Base-by-base conservation (phyloP, 1,140 invertebrate species). In the Saxidomus purpurata region DNA sequence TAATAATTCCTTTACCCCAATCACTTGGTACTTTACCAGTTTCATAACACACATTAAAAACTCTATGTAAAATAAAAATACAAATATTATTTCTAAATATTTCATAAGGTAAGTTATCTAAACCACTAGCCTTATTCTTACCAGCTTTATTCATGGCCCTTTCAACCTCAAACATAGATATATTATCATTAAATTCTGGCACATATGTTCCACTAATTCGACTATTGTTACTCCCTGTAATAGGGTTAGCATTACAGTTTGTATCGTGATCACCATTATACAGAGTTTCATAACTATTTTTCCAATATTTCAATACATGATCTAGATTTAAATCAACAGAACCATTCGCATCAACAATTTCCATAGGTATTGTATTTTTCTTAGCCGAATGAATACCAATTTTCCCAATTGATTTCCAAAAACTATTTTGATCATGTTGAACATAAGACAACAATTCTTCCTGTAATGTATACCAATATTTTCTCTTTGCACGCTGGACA, bases 1-100 rank as follows among this genome's bases (percentile, higher is more conserved):
- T 74, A 43, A 90, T 90, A 25, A 90, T 90, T 22, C 81, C 69
- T 17, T 79, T 76, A 6, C 74, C 74, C 89, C 82, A 90, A 4
- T 86, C 52, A 28, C n/a, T 36, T 47, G 82, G 74, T 19, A 69
- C 28, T 31, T 47, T 43, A 25, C 36, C 55, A 19, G 25, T 69
- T 19, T 28, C n/a, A 52, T 67, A 69, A 84, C 61, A 84, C 8
- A 84, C 63, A 71, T 84, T 84, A 52, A 69, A 84, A 43, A 84
- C 13, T 61, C 38, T 71, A 84, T 84, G 82, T 25, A 84, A 19
- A 71, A 84, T 17, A 9, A 1, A 6, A 69, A 63, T 47, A 67
- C n/a, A 69, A 15, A 31, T 63, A 49, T 84, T 61, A 84, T 84
- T 83, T 69, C 63, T 61, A 61, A 77, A 79, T 40, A 82, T 61